Base-by-base conservation (phyloP, 2,888 invertebrate genomes). In the Euphydryas editha region DNA sequence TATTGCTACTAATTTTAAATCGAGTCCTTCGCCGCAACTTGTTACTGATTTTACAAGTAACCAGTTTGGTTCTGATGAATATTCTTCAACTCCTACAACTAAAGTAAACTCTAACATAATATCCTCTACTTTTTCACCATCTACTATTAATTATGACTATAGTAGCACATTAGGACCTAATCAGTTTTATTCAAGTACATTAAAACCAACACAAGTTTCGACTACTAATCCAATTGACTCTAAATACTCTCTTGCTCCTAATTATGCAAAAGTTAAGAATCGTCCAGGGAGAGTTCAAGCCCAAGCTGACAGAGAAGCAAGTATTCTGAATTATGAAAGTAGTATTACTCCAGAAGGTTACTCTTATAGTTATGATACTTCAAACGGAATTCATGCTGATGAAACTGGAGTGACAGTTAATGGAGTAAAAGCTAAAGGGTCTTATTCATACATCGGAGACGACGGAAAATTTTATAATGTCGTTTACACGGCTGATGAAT, bases 341-440 rank as follows among this genome's bases (percentile, higher is more conserved):
- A 59, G 75, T 13, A 74, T 82, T 11, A 82, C 80, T 55, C 85
- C 88, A 20, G 84, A 87, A 59, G 81, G 83, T 11, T 91, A 81
- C 73, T 77, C 82, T 2, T 90, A 90, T 60, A 84, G 76, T 66
- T 89, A 79, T 71, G 87, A 91, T 36, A 90, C 90, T 1, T 89
- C 90, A 3, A 90, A 92, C 71, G 88, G 88, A 13, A 88, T 91
- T 59, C 87, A 88, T 72, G 86, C 79, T 39, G 83, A 88, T 73
- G 89, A 90, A 80, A 86, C 66, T 74, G 91, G 85, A 6, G 79
- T 77, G n/a, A 76, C 84, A n/a, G 73, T 61, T 1, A 78, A 86
- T 76, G 90, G 90, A 47, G 82, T 85, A 0, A 85, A 81, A 79
- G 86, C 86, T 15, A 75, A 83, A 69, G 91, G 91, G 20, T 77